These are phyloP conservation scores for Parnassius orleans DNA, from an alignment of 2,888 invertebrate genomes.

Conservation along the genomic window DNA sequence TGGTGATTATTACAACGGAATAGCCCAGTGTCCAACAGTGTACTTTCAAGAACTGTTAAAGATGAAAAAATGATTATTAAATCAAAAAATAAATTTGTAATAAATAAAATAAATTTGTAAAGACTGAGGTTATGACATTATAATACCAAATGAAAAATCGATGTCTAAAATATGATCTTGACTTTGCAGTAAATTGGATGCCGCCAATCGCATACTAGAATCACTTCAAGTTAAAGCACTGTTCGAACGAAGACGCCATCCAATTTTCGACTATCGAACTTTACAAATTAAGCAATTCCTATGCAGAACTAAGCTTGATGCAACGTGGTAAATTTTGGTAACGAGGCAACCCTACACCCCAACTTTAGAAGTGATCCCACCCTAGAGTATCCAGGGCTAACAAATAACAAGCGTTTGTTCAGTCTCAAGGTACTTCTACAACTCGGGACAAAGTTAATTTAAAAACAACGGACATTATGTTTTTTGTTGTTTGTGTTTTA, in stretches of 20 bases:
- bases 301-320: constrained; percentile 57
- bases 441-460: constrained; percentile 16
- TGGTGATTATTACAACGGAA: no score
- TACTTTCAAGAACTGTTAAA: no score
- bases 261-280: constrained; percentile 56
- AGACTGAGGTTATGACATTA: no score
- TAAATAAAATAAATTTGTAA: no score
- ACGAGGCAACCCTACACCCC: constrained; percentile 41
- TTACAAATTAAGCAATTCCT: constrained; percentile 68
- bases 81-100: no score
- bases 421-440: neutral
- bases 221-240: constrained; percentile 18
- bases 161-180: constrained; percentile 1
- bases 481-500: constrained; percentile 1
- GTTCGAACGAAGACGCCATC: constrained; percentile 7
- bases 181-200: constrained; percentile 28
- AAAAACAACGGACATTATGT: constrained; percentile 1
- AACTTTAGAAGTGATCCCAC: constrained; percentile 12
- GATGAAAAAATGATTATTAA: no score
- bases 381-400: constrained; percentile 10
- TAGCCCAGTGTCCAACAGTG: no score
- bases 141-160: constrained; percentile 2
- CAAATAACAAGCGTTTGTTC: constrained; percentile 3
- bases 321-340: constrained; percentile 34
- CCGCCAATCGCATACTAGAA: constrained; percentile 27